Conservation (phyloP, 1,140 invertebrate species). For the Aricia agestis region DNA sequence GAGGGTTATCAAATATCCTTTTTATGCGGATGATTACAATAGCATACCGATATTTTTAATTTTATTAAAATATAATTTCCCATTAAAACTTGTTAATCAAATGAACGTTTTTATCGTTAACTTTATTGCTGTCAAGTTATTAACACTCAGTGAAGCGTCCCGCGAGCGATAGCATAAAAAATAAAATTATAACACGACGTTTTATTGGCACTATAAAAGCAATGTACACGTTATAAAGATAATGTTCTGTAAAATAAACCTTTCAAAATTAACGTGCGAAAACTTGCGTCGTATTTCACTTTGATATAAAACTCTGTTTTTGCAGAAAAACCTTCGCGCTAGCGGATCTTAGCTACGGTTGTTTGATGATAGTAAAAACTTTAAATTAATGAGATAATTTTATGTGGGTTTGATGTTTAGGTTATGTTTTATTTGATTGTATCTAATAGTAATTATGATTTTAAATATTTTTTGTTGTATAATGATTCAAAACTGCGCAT, state of each 20-base stretch:
- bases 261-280: neutral
- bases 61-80: neutral
- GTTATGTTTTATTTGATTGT: too few relatives aligned
- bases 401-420: too few relatives aligned
- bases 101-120: neutral
- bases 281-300: conserved; percentile 1
- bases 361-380: neutral
- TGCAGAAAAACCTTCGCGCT: neutral
- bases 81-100: neutral
- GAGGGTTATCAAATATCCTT: too few relatives aligned
- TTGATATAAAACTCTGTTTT: conserved; percentile 1
- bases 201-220: neutral
- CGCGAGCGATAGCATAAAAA: neutral
- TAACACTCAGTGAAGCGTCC: neutral
- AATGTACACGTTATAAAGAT: neutral
- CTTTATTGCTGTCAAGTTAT: neutral
- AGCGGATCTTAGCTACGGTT: neutral
- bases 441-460: too few relatives aligned
- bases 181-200: neutral
- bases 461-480: too few relatives aligned
- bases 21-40: too few relatives aligned
- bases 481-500: too few relatives aligned
- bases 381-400: neutral
- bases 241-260: neutral
- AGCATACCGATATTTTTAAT: neutral